These are phyloP conservation scores for Chloroceryle aenea DNA, from an alignment of 2,113 vertebrate species.

Conservation along the genomic window DNA sequence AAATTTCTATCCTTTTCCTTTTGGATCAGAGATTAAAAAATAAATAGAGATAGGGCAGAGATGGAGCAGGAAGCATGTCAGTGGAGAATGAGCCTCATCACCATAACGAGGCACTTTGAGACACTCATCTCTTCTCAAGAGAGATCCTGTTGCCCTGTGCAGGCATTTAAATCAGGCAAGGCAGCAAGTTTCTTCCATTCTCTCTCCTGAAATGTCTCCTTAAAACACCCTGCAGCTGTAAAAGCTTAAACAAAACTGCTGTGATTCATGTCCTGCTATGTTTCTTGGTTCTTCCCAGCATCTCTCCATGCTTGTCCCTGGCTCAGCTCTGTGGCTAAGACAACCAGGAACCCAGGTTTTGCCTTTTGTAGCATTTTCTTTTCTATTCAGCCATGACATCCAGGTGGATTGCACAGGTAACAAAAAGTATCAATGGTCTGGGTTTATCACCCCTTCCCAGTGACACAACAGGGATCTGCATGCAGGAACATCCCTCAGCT, in stretches of 20 bases:
- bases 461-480: background rate
- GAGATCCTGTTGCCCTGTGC: background rate
- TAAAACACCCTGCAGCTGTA: background rate
- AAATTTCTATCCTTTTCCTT: slow-evolving; percentile 25
- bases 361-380: background rate
- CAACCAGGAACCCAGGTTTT: background rate
- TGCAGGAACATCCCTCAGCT: background rate
- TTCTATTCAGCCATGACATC: background rate
- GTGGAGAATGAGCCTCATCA: background rate
- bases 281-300: background rate
- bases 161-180: background rate
- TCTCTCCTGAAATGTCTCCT: background rate
- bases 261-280: accelerated
- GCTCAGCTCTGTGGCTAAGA: background rate
- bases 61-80: background rate
- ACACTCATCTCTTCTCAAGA: background rate
- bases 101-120: slow-evolving; percentile 14
- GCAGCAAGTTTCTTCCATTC: background rate
- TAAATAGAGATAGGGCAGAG: background rate
- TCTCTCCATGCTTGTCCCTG: background rate
- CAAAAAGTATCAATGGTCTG: background rate
- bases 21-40: background rate
- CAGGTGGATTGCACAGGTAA: background rate
- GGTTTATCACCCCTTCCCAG: background rate
- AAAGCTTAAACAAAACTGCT: background rate